Evolutionary conservation across 2,888 invertebrate genomes (phyloP), one percentile per base, ranked within the genome.

Genomic region (Sphaeridia pumilis): DNA sequence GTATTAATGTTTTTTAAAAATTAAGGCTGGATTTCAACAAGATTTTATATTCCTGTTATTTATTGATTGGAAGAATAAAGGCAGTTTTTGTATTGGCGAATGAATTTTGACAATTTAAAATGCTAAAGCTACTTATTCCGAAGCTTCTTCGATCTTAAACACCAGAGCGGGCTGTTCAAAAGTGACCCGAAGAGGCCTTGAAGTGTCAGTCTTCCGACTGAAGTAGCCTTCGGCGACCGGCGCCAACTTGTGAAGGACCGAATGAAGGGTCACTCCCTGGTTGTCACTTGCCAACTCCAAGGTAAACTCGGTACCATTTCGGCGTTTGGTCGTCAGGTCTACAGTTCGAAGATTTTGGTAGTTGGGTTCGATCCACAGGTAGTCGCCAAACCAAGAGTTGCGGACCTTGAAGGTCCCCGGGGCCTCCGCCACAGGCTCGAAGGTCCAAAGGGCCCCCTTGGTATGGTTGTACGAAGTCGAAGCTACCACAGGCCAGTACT

Each of bases 311-410:
- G 50, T 44, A 2, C 50, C 50, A 34, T 50, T 49, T 49, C 31
- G 25, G 22, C 22, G 20, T n/a, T 42, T 49, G 17, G 41, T 42
- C 7, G 12, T 20, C 22, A 26, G 34, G 20, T 43, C 50, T 2
- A 50, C 50, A 14, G 50, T 44, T 27, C 50, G 21, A 17, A 50
- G 42, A 35, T 50, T 44, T 17, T 50, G 50, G 26, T 43, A 34
- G 24, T 44, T 24, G 34, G 43, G 44, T 21, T 50, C 50, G 4
- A 44, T 34, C 50, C 50, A 50, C 21, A 50, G 41, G 35, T 43
- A 50, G 17, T 50, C 50, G 2, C 43, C 44, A 25, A 44, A 50
- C 50, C 31, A 50, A 22, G 21, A 14, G 26, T 50, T 50, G 21
- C 31, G 42, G 10, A 50, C 35, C 17, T 50, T 10, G 27, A 50